phyloP scores from a whole-genome alignment of 1,140 invertebrate species.

The Dufourea novaeangliae region DNA sequence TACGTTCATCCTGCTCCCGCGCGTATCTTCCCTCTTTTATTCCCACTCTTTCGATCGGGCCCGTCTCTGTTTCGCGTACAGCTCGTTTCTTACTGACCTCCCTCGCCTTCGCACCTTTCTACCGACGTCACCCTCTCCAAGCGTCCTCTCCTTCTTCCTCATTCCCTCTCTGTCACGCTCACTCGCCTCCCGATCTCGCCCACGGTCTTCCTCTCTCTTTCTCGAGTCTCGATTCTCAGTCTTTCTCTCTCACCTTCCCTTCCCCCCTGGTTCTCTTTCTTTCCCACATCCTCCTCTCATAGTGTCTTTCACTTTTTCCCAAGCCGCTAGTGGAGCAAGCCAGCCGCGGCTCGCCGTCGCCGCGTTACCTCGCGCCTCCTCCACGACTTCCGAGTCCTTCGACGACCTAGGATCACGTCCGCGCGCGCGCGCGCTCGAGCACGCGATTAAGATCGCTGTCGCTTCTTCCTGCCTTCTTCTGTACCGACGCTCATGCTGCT shows the following conservation, averaged over 20 bases:
- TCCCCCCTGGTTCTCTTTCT: constrained; percentile 41
- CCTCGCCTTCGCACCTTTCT: constrained; percentile 66
- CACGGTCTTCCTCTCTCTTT: neutral
- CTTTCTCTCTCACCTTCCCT: neutral
- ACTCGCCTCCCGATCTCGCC: too few species aligned
- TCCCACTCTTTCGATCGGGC: neutral
- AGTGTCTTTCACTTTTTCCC: constrained; percentile 66
- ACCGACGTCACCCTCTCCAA: constrained; percentile 62
- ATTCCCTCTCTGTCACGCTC: constrained; percentile 47
- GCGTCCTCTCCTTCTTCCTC: constrained; percentile 59
- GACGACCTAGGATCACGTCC: constrained; percentile 59
- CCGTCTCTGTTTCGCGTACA: constrained; percentile 16
- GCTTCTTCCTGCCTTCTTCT: constrained; percentile 23
- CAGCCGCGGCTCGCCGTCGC: constrained; percentile 7
- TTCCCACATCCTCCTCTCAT: constrained; percentile 55
- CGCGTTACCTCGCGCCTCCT: constrained; percentile 29
- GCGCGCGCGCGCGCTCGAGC: too few species aligned
- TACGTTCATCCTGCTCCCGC: constrained; percentile 7
- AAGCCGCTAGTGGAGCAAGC: constrained; percentile 60
- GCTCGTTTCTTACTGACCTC: constrained; percentile 57
- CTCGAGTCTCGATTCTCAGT: neutral
- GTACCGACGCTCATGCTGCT: neutral
- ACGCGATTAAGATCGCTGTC: constrained; percentile 57
- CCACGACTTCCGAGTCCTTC: constrained; percentile 59
- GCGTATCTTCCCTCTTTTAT: constrained; percentile 9